A percentile compares a stretch with the other conserved stretches of the same genome.
These are phyloP conservation scores for Adrianichthys oophorus DNA, from an alignment of 2,797 vertebrate species.

Conservation along the genomic window DNA sequence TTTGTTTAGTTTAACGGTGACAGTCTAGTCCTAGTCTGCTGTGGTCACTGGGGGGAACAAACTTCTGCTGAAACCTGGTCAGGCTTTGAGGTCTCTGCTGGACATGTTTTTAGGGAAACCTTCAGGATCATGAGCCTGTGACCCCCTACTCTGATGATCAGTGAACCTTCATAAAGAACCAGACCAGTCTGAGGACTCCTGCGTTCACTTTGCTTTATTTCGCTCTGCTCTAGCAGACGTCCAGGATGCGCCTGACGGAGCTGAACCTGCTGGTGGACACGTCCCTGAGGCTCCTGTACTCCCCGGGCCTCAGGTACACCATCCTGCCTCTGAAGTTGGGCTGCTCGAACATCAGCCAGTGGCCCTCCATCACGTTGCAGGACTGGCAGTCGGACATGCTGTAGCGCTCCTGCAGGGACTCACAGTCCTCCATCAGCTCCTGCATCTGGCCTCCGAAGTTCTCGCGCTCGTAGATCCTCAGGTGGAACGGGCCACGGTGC, in stretches of 20 bases:
- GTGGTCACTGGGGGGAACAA: too few species aligned
- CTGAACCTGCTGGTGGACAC: conserved; percentile 43
- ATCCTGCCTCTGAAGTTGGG: conserved; percentile 61
- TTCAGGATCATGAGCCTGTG: too few species aligned
- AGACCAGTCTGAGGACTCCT: neutral
- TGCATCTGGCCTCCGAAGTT: conserved; percentile 66
- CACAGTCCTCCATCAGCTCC: conserved; percentile 70
- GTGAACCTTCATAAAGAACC: neutral
- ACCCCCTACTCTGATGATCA: too few species aligned
- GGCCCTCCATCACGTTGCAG: conserved; percentile 72
- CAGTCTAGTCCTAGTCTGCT: too few species aligned
- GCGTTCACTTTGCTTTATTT: conserved; percentile 45
- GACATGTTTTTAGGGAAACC: too few species aligned
- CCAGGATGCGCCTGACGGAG: conserved; percentile 59
- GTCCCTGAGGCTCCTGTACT: conserved; percentile 64
- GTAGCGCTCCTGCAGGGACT: conserved; percentile 52
- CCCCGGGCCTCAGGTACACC: conserved; percentile 68
- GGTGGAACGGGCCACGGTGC: conserved; percentile 67
- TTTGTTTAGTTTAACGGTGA: too few species aligned
- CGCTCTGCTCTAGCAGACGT: conserved; percentile 44
- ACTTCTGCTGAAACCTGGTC: too few species aligned
- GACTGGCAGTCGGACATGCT: conserved; percentile 67
- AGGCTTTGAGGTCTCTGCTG: too few species aligned
- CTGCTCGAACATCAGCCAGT: conserved; percentile 74
- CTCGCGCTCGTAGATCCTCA: conserved; percentile 69